phyloP scores from a whole-genome alignment of 2,888 invertebrate species.

The Phyllotreta striolata region DNA sequence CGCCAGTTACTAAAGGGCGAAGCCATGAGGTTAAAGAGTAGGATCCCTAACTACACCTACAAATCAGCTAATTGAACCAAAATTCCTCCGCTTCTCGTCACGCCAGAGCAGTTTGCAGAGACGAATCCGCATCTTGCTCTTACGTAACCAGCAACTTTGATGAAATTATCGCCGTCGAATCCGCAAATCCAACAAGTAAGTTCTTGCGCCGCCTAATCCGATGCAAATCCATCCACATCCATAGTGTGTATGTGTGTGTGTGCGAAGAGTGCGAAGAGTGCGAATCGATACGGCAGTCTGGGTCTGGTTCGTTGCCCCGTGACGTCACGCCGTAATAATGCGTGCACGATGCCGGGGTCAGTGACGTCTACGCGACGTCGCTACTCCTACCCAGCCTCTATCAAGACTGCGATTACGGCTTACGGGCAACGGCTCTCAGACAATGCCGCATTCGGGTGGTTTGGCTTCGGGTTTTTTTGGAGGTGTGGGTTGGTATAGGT shows the following conservation, averaged over 20 bases:
- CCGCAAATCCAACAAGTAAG: too few relatives aligned
- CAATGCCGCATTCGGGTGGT: slow-evolving; percentile 33
- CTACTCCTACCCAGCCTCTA: slow-evolving; percentile 9
- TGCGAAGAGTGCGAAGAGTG: slow-evolving; percentile 32
- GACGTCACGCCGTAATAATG: slow-evolving; percentile 42
- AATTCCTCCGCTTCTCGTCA: too few relatives aligned
- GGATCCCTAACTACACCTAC: too few relatives aligned
- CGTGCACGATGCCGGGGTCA: slow-evolving; percentile 42
- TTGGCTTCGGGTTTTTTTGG: slow-evolving; percentile 19
- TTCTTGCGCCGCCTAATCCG: too few relatives aligned
- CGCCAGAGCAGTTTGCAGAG: too few relatives aligned
- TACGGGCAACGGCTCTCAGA: slow-evolving; percentile 30
- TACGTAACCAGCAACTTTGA: too few relatives aligned
- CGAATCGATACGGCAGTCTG: slow-evolving; percentile 46
- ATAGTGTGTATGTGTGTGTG: slow-evolving; percentile 24
- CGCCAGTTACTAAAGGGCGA: too few relatives aligned
- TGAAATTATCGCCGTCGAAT: too few relatives aligned
- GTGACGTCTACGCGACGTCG: slow-evolving; percentile 37
- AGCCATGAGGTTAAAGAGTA: too few relatives aligned
- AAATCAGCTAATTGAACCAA: too few relatives aligned
- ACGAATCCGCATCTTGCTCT: too few relatives aligned
- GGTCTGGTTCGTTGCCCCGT: slow-evolving; percentile 46
- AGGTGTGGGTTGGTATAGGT: slow-evolving; percentile 35
- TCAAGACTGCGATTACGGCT: slow-evolving; percentile 24
- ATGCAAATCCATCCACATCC: not conserved